Base-by-base conservation (phyloP, 2,888 invertebrate genomes). In the Rhorus exstirpatorius region DNA sequence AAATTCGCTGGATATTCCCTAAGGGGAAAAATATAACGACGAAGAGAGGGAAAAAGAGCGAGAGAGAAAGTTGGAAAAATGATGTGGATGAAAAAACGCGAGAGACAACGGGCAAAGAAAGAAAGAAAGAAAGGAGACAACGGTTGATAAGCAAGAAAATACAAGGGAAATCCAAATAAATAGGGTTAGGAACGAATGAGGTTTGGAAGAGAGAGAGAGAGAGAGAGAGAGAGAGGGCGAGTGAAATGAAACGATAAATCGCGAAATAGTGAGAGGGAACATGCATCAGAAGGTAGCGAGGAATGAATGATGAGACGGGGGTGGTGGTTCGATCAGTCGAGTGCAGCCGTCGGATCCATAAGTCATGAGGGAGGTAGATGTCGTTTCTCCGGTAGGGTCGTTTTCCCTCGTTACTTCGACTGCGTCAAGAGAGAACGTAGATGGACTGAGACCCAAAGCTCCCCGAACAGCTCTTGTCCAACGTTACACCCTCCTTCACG, bases 341-440 rank as follows among this genome's bases (percentile, higher is more conserved):
- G 86, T 85, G 86, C 82, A 85, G 85, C 81, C 83, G 83, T 44
- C 41, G 83, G 79, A 90, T 90, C 87, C 88, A 89, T 90, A 90
- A 90, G 89, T 90, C 90, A 90, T 90, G 89, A 90, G 88, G 79
- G 60, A 74, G 81, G 70, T 44, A 79, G 68, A 61, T 38, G 67
- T 65, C 67, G 51, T 68, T 68, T 68, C 67, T 65, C 26, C 46
- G 72, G 78, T 85, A 79, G 84, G 82, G 38, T 53, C 55, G 65
- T 72, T 74, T 44, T 53, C 67, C 35, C 51, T 21, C 60, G 44
- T 67, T 58, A 49, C 67, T 72, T 55, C 60, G 41, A 68, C 24
- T 1, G 55, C 41, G 51, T 17, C 60, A 55, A 58, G 63, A 38
- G 10, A 31, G 19, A 19, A 31, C n/a, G 35, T 3, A 17, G 41